Conservation (phyloP, 2,888 invertebrate species). For the Stenodera caucasica region DNA sequence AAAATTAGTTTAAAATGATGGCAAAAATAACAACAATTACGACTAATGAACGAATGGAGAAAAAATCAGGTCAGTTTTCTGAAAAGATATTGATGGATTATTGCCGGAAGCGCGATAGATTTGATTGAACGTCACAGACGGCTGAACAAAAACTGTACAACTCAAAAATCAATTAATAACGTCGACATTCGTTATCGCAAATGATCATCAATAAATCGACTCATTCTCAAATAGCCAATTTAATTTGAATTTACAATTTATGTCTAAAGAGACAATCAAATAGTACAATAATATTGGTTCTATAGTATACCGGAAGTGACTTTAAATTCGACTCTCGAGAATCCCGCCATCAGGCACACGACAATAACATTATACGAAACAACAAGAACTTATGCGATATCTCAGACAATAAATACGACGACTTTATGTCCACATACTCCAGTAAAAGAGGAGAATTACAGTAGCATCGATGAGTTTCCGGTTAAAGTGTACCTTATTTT, state of each 20-base stretch:
- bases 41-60: background rate
- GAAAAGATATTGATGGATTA: background rate
- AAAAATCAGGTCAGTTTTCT: background rate
- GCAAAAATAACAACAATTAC: background rate
- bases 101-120: conserved; percentile 13
- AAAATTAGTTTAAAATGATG: background rate
- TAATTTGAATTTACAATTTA: conserved; percentile 7
- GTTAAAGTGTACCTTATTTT: background rate
- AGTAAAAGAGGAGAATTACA: conserved; percentile 19
- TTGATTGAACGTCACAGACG: conserved; percentile 20
- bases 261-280: no score
- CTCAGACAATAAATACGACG: conserved; percentile 17
- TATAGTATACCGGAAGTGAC: conserved; percentile 7
- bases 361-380: conserved; percentile 26
- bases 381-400: conserved; percentile 21
- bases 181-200: conserved; percentile 3
- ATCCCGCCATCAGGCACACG: conserved; percentile 13
- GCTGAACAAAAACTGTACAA: conserved; percentile 16
- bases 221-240: no score
- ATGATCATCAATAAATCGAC: no score
- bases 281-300: no score
- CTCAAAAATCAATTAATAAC: conserved; percentile 19
- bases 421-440: conserved; percentile 24
- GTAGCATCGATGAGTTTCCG: conserved; percentile 18
- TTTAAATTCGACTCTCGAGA: conserved; percentile 13